Evolutionary conservation across 2,797 vertebrate species (phyloP).

Genomic region (Enteromius anoplus): DNA sequence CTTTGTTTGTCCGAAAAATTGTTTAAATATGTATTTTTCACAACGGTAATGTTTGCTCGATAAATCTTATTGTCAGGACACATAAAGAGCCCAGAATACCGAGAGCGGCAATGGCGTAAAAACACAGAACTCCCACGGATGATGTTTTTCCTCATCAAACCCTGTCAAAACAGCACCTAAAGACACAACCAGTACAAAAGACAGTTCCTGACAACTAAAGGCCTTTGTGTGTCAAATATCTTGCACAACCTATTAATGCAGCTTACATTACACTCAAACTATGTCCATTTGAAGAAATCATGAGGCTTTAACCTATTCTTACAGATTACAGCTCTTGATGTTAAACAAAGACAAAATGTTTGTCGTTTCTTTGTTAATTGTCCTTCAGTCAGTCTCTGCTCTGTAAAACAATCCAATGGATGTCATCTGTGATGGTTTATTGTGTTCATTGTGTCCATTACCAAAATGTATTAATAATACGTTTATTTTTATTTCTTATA

Average conservation of each 20-base stretch:
- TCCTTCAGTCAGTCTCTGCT: background rate
- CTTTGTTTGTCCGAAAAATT: slow-evolving; percentile 70
- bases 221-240: background rate
- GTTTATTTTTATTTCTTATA: background rate
- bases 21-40: slow-evolving; percentile 79
- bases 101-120: background rate
- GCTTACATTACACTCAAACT: background rate
- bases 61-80: slow-evolving; percentile 78
- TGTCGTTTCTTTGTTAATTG: background rate
- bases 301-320: background rate
- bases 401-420: background rate
- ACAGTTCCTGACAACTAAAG: background rate
- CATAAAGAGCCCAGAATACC: slow-evolving; percentile 30
- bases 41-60: slow-evolving; percentile 77
- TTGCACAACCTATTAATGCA: background rate
- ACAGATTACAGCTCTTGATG: background rate
- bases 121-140: slow-evolving; percentile 39
- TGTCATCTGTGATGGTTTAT: background rate
- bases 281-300: background rate
- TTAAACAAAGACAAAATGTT: background rate
- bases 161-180: background rate
- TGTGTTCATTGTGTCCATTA: too few relatives aligned
- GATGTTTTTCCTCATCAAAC: background rate
- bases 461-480: background rate
- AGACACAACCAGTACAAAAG: background rate